Conservation (phyloP, 1,140 invertebrate genomes). For the Muscidifurax raptorellus region DNA sequence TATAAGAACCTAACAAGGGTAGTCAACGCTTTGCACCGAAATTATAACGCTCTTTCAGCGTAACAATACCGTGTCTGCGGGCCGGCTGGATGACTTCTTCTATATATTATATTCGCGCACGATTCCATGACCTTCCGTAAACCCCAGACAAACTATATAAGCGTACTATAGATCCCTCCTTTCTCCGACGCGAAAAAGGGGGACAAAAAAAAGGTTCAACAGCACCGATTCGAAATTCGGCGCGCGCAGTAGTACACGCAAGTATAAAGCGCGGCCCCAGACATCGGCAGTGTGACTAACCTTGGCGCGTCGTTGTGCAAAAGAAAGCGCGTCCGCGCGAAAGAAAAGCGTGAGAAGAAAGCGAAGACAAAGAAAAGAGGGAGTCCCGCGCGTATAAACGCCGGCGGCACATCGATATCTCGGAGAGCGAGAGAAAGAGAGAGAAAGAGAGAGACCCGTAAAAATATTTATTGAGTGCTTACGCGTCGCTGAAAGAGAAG, state of each 20-base stretch:
- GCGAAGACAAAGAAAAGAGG: constrained; percentile 29
- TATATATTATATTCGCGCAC: neutral
- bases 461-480: constrained; percentile 23
- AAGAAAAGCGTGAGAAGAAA: constrained; percentile 40
- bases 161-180: neutral
- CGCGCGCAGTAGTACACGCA: neutral
- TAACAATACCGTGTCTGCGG: neutral
- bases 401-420: constrained; percentile 28
- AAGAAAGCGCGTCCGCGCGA: constrained; percentile 7
- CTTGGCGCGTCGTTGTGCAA: neutral
- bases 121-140: constrained; percentile 32
- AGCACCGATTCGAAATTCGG: constrained; percentile 28
- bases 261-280: neutral
- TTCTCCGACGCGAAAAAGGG: neutral
- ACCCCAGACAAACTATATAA: neutral
- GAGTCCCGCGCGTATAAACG: neutral
- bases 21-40: neutral
- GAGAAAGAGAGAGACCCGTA: constrained; percentile 1
- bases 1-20: too few species aligned
- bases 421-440: neutral
- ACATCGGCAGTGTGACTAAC: neutral
- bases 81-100: neutral
- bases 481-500: neutral
- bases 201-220: constrained; percentile 3
- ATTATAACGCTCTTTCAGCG: neutral